Evolutionary conservation across 2,888 invertebrate genomes (phyloP), one percentile per base, ranked within the genome.

Genomic region (Ceriagrion tenellum): DNA sequence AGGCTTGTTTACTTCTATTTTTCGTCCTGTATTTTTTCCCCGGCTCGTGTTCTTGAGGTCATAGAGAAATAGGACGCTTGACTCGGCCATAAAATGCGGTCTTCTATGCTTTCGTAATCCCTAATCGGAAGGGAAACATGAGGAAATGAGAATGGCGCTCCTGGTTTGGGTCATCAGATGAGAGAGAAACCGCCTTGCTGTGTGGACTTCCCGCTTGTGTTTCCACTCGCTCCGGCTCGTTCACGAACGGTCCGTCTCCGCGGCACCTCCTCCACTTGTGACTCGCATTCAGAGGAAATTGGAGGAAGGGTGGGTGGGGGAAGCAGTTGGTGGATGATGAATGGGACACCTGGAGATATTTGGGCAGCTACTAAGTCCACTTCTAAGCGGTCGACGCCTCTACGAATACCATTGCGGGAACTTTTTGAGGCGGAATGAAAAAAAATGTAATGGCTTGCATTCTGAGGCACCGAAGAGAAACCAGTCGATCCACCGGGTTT

Each of bases 311-410:
- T 40, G 40, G 40, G 35, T 23, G 63, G 10, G 26, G 26, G 23
- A 26, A 63, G 59, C 30, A 13, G 30, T 18, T n/a, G 16, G 18
- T 26, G 55, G 56, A 91, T 30, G 81, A 81, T 35, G 81, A 81
- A 81, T 81, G 81, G 81, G 81, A 35, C 81, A 81, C 35, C 16
- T 26, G 81, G 81, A 81, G 81, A 81, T 81, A 35, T 81, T 81
- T 81, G 35, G 81, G 81, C 81, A 16, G 81, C 26, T 6, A n/a
- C 16, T 1, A 8, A 81, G 23, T 59, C 59, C 59, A 59, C 13
- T 59, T 35, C 81, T 26, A 35, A 23, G 69, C 3, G 35, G 81
- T 81, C 81, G 81, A 81, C 81, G 81, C 81, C 81, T 81, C 81
- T 30, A 35, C 26, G 30, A 13, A 81, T 81, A 8, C 81, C 81